Conservation (phyloP, 2,797 vertebrate species). For the Scolopax bukidnonensis region DNA sequence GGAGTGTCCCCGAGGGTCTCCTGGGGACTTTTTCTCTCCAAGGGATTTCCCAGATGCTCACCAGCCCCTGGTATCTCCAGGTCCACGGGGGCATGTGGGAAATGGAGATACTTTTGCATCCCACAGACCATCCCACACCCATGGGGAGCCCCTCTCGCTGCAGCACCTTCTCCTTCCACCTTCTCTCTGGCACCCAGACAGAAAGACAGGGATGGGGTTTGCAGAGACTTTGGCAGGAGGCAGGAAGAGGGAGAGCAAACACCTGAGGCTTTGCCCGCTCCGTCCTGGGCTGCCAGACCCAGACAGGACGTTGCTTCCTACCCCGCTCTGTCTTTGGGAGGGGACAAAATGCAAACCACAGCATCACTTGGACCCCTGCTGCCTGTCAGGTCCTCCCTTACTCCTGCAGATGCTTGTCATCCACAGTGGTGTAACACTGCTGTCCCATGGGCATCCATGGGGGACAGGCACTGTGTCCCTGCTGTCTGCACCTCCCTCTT, state of each 20-base stretch:
- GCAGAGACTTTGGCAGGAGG: not conserved
- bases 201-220: not conserved
- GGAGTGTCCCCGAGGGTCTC: not conserved
- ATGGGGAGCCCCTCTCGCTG: fast-evolving
- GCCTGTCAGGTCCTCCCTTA: fast-evolving
- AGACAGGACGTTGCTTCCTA: not conserved
- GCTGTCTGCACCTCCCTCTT: not conserved
- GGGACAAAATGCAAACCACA: not conserved
- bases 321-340: not conserved
- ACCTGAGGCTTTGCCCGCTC: not conserved
- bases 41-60: too few relatives aligned
- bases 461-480: not conserved
- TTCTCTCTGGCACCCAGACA: fast-evolving
- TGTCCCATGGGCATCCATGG: fast-evolving
- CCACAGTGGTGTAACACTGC: fast-evolving
- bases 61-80: not conserved
- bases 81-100: fast-evolving
- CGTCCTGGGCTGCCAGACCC: not conserved
- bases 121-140: fast-evolving
- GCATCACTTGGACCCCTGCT: fast-evolving
- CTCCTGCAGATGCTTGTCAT: not conserved
- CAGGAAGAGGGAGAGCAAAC: not conserved
- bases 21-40: not conserved
- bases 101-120: not conserved
- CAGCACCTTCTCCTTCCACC: not conserved